A percentile compares a stretch with the other conserved stretches of the same genome.
Conservation (phyloP, 1,140 invertebrate genomes). For the Drosophila ficusphila region DNA sequence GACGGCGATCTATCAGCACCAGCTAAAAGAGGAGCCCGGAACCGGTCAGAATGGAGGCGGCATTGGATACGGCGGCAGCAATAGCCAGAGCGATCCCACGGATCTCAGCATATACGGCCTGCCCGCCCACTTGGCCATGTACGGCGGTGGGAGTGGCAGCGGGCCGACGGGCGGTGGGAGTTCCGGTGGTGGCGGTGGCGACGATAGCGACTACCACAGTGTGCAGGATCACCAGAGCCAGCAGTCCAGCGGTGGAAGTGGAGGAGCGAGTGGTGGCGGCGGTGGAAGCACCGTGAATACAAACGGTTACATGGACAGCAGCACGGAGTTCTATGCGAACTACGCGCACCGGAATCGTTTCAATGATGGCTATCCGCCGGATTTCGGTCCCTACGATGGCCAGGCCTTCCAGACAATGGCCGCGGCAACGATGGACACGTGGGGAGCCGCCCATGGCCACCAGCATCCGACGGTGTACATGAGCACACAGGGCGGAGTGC, state of each 20-base stretch:
- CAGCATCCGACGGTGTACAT: conserved; percentile 81
- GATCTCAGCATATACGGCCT: conserved; percentile 77
- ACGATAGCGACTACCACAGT: conserved; percentile 81
- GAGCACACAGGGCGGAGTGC: conserved; percentile 78
- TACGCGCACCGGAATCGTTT: conserved; percentile 49
- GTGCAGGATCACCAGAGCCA: conserved; percentile 89
- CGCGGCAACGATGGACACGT: conserved; percentile 86
- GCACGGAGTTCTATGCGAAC: conserved; percentile 89
- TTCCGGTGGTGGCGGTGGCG: conserved; percentile 46
- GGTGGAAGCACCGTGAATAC: conserved; percentile 63
- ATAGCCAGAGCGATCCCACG: conserved; percentile 75
- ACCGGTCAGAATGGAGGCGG: conserved; percentile 58
- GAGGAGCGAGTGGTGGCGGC: conserved; percentile 28
- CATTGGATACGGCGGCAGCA: conserved; percentile 47
- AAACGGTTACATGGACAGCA: conserved; percentile 86
- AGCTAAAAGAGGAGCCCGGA: conserved; percentile 81
- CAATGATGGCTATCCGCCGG: conserved; percentile 59
- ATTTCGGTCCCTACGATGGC: conserved; percentile 87
- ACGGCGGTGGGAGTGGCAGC: conserved; percentile 36
- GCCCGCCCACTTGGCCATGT: conserved; percentile 69
- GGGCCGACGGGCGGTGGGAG: conserved; percentile 41
- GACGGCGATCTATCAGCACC: conserved; percentile 71
- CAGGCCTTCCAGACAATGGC: conserved; percentile 93
- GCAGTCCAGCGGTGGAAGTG: conserved; percentile 82
- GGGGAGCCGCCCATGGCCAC: conserved; percentile 85